phyloP scores from a whole-genome alignment of 2,797 vertebrate species.

The Peromyscus attwateri region DNA sequence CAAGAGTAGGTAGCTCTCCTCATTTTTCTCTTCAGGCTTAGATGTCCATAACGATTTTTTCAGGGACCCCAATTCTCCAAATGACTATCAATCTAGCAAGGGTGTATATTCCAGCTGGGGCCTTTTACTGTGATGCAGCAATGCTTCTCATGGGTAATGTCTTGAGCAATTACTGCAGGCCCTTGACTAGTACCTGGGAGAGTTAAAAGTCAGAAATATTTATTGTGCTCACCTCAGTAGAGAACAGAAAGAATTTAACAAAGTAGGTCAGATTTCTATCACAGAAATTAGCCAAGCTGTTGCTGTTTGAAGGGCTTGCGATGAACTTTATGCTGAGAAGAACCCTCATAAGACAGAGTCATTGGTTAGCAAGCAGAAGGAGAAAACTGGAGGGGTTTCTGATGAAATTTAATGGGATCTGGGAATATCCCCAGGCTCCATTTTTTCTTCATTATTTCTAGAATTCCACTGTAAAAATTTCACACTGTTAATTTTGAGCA shows the following conservation, averaged over 20 bases:
- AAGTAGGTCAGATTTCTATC: slow-evolving; percentile 77
- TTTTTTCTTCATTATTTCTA: slow-evolving; percentile 24
- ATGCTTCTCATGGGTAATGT: slow-evolving; percentile 51
- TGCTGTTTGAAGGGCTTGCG: slow-evolving; percentile 44
- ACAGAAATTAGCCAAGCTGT: slow-evolving; percentile 69
- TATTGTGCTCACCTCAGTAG: slow-evolving; percentile 73
- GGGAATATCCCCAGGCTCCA: neutral
- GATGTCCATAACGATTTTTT: slow-evolving; percentile 66
- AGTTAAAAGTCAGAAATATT: slow-evolving; percentile 74
- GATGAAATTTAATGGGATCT: slow-evolving; percentile 10
- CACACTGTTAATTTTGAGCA: slow-evolving; percentile 26
- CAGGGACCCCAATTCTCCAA: slow-evolving; percentile 78
- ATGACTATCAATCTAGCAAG: slow-evolving; percentile 78
- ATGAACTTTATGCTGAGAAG: slow-evolving; percentile 50
- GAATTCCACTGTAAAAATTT: slow-evolving; percentile 43
- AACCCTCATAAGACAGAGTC: slow-evolving; percentile 50
- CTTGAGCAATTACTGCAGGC: slow-evolving; percentile 70
- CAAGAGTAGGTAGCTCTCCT: neutral
- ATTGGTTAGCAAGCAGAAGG: neutral
- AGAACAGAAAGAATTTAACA: slow-evolving; percentile 76
- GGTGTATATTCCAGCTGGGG: slow-evolving; percentile 55
- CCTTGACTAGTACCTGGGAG: slow-evolving; percentile 52
- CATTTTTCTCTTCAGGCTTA: slow-evolving; percentile 64
- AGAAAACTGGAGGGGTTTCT: neutral
- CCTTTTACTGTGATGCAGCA: slow-evolving; percentile 23